Base-by-base conservation (phyloP, 2,888 invertebrate species). In the Pycnomerus fuliginosus region DNA sequence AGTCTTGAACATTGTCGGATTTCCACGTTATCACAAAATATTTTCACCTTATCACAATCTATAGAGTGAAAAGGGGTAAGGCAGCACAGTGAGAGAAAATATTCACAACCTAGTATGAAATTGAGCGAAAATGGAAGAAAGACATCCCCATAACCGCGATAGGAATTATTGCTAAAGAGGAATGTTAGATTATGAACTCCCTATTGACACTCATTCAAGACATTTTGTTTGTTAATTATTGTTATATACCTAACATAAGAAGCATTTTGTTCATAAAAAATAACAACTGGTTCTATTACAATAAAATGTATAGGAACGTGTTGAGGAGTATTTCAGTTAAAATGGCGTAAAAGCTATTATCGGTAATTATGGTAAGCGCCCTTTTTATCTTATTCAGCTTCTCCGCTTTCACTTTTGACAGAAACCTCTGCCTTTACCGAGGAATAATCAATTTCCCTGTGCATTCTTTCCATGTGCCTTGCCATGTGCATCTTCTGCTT, bases 401-500 rank as follows among this genome's bases (percentile, higher is more conserved):
- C 49, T 10, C 53, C 52, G 43, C 45, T 54, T 38, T 67, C 67
- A 10, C 41, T 53, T 52, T 65, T 69, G 20, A 59, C 48, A 34
- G 56, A 54, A 24, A 65, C 48, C 43, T 70, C 70, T 10, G 58
- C 47, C 45, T 71, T 72, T 22, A 70, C 59, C 14, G 64, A 58
- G 1, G 69, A 61, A 56, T 66, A 70, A 56, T 71, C 71, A 15
- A 72, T 67, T 38, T 69, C 71, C 36, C 85, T 83, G 65, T 87
- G 87, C 87, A 87, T 87, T 48, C 87, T 77, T 71, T 87, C 87
- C 83, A 87, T 86, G 72, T 87, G 87, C 40, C 87, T 78, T 38
- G 85, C 85, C 70, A 87, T 87, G 71, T 87, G 87, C 86, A 87
- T 87, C 76, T 87, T 87, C 71, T 87, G 87, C 68, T 87, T 87